phyloP scores from a whole-genome alignment of 1,140 invertebrate species.

The Kradibia gibbosae region DNA sequence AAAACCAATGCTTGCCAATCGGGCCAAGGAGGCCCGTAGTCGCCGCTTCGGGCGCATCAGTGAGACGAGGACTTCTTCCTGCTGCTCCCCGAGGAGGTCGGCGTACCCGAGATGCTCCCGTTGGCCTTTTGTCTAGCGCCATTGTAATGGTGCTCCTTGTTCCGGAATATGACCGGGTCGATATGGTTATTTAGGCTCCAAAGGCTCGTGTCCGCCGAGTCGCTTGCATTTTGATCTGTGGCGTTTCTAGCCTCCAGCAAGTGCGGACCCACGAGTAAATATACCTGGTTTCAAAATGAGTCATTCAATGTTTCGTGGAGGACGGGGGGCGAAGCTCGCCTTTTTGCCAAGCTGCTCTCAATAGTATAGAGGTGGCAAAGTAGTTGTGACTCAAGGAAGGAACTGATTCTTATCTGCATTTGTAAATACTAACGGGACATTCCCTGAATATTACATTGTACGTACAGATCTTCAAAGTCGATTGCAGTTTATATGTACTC shows the following conservation, averaged over 20 bases:
- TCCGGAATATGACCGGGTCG: constrained; percentile 70
- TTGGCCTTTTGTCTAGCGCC: constrained; percentile 54
- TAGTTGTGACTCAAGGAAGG: no score
- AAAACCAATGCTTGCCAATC: constrained; percentile 60
- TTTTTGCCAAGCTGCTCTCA: no score
- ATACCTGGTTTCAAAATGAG: constrained; percentile 49
- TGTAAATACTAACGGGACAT: no score
- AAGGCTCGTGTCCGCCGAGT: constrained; percentile 61
- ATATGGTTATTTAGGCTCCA: constrained; percentile 68
- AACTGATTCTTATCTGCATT: no score
- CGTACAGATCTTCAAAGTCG: not conserved
- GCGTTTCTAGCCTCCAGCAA: constrained; percentile 62
- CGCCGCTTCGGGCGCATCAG: not conserved
- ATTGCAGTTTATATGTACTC: no score
- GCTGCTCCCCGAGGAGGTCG: not conserved
- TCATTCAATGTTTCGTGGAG: no score
- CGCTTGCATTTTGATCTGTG: constrained; percentile 53
- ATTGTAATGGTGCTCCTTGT: constrained; percentile 60
- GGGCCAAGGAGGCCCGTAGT: constrained; percentile 60
- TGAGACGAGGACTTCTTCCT: constrained; percentile 44
- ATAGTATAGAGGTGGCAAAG: no score
- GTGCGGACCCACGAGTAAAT: constrained; percentile 70
- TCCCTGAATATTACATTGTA: no score
- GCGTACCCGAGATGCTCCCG: not conserved
- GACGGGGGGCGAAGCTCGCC: no score